A percentile compares a stretch with the other conserved stretches of the same genome.
Conservation (phyloP, 2,113 vertebrate genomes). For the Hippocampus guttulatus region DNA sequence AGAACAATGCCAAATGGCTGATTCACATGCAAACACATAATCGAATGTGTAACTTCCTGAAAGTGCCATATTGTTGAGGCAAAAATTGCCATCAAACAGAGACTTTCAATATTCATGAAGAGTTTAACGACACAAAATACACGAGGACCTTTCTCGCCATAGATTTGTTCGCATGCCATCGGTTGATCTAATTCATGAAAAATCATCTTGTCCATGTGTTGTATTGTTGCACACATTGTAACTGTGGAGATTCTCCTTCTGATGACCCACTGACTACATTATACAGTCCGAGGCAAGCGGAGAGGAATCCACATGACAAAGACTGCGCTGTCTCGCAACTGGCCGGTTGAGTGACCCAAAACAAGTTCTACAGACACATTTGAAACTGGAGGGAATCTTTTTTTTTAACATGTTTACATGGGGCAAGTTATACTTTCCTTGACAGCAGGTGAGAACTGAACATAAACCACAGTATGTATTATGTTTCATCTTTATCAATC, state of each 20-base stretch:
- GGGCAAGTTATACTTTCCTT: neutral
- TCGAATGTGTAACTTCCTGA: neutral
- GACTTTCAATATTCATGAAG: neutral
- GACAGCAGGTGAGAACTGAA: neutral
- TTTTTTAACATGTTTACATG: too few species aligned
- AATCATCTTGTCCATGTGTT: neutral
- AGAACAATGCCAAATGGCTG: neutral
- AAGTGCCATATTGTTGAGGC: neutral
- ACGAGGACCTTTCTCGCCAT: neutral
- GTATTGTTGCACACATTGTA: neutral
- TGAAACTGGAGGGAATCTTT: neutral
- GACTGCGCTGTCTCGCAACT: conserved; percentile 50
- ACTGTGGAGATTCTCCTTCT: conserved; percentile 9
- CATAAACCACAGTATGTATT: neutral
- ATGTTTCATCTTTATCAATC: too few species aligned
- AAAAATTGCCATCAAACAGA: neutral
- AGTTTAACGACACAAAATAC: neutral
- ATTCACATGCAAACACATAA: neutral
- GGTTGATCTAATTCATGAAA: neutral
- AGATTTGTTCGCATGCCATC: neutral
- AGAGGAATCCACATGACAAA: conserved; percentile 65
- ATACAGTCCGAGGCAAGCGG: conserved; percentile 64
- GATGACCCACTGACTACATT: conserved; percentile 51
- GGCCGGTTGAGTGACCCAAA: conserved; percentile 26
- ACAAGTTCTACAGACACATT: neutral